phyloP scores from a whole-genome alignment of 2,888 invertebrate species.

The Cephus rjabovi region DNA sequence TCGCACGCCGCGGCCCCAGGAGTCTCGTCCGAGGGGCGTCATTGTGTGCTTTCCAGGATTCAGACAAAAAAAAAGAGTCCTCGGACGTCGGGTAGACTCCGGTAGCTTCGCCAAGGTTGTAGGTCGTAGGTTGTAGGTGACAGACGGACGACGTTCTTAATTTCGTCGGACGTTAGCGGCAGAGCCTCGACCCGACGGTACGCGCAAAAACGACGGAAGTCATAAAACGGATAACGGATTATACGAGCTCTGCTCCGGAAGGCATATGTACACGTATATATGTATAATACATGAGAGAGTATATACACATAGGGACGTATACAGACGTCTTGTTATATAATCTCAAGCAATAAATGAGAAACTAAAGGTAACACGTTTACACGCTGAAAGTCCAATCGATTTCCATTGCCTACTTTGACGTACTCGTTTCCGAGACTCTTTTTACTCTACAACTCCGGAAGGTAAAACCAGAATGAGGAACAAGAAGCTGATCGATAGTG shows the following conservation, averaged over 20 bases:
- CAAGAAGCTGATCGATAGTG: not conserved
- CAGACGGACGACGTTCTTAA: conserved; percentile 54
- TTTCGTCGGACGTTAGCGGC: conserved; percentile 47
- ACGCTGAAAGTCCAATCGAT: not conserved
- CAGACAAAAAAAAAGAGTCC: not conserved
- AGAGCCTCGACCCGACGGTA: conserved; percentile 16
- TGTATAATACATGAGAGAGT: not conserved
- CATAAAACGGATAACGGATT: conserved; percentile 28
- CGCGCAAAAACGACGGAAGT: conserved; percentile 26
- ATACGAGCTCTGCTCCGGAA: conserved; percentile 13
- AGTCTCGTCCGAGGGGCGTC: not conserved
- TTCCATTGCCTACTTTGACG: not conserved
- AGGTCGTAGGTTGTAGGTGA: conserved; percentile 30
- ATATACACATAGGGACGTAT: not conserved
- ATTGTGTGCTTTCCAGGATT: not conserved
- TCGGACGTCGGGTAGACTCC: not conserved
- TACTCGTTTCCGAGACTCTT: not conserved
- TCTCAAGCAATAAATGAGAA: not conserved
- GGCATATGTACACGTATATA: not conserved
- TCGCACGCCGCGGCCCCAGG: not conserved
- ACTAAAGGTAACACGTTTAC: not conserved
- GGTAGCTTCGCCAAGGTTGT: not conserved
- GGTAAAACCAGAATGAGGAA: not conserved
- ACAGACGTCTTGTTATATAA: not conserved
- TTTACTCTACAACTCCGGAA: not conserved